Evolutionary conservation across 2,888 invertebrate species (phyloP), one percentile per base, ranked within the genome.

Genomic region (Lymantria dispar): DNA sequence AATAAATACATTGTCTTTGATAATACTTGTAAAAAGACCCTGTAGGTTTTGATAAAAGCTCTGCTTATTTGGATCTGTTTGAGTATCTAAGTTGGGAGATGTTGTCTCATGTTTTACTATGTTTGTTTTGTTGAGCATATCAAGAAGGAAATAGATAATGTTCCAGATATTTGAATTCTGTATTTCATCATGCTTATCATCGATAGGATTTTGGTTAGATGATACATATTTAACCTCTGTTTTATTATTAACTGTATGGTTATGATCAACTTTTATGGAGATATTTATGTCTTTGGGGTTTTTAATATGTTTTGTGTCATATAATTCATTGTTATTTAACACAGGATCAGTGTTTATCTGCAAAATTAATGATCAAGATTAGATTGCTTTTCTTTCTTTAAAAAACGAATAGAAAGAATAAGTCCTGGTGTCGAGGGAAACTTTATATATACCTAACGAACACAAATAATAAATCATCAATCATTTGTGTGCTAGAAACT

Each of bases 1-100:
- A 5, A 61, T 44, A 5, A 52, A 7, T 0, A 61, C 54, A 8
- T 58, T 50, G 14, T 63, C 58, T 33, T 57, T 55, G 5, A 67
- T 47, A 29, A 64, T 53, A 0, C 58, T 57, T 3, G 62, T 57
- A 14, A 64, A 57, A 3, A 64, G 7, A 3, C 54, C 53, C 52
- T 56, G 47, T 45, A 66, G 41, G 7, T 13, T 37, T 54, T 52
- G 0, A 59, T 10, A 37, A 51, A 50, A 7, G 52, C 12, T 52
- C 1, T 53, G 29, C 11, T 54, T 58, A 0, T 51, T 45, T 15
- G 49, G 15, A 30, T 52, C 52, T 5, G 9, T 38, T 8, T 45
- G 10, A 8, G 48, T 15, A 39, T 10, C 7, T 38, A n/a, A 7
- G 3, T 12, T 38, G 5, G 38, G 1, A 22, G 22, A 5, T 22